Base-by-base conservation (phyloP, 2,113 vertebrate species). In the Acrocephalus kingi region DNA sequence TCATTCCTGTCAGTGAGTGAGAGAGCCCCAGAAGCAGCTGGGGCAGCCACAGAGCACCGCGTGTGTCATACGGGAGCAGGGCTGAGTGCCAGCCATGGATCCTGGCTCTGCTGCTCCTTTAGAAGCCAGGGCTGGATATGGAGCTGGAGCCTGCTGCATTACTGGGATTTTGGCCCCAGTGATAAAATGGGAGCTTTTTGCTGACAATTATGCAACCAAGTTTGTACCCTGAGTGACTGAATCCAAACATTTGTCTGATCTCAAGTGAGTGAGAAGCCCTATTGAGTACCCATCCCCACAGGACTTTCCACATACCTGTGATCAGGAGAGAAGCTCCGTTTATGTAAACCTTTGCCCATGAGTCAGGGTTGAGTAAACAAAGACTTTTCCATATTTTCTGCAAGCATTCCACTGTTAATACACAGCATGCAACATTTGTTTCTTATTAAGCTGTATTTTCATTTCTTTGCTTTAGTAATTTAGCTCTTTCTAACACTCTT, bases 381-480 rank as follows among this genome's bases (percentile, higher is more conserved):
- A 90, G 87, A 69, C 74, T 93, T 95, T 66, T 93, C 78, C 76
- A 6, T 76, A 75, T 91, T 95, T 85, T 81, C 93, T 78, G 66
- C 71, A 87, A 78, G 93, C 48, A 66, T 94, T 96, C 95, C 95
- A 68, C 54, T 78, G 87, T 84, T 90, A 68, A 55, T 89, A 90
- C 67, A 91, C 81, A 79, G 39, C 77, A 75, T 71, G 59, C 72
- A 92, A 87, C 92, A 91, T 96, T 97, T 87, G 87, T 74, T 81
- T 95, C 79, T 67, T 64, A 79, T 96, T 79, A 85, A 46, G 61
- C 35, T 73, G 33, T 71, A 79, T 85, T 96, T 96, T 97, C 84
- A 69, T 91, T 90, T 93, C 87, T 94, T 49, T 56, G 37, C 82
- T 88, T 46, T 77, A 94, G 61, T 94, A 96, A 90, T 80, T 94